Percentiles rank a stretch among this genome's conserved stretches.
Evolutionary conservation across 1,140 invertebrate species (phyloP).

Genomic region (Megalonaias nervosa): DNA sequence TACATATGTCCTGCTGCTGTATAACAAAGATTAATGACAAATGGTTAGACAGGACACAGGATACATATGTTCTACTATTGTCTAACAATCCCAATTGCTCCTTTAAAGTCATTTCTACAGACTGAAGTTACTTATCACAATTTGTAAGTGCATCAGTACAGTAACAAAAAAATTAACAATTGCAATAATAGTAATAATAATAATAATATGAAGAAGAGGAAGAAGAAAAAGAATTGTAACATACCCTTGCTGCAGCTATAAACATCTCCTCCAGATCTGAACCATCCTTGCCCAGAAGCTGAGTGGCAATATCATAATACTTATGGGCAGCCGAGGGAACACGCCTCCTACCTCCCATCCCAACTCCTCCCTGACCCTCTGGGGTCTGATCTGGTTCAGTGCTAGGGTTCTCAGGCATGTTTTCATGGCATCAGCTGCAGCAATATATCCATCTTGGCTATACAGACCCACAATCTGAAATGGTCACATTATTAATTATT

Average conservation of each 20-base stretch:
- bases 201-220: neutral
- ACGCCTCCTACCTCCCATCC: conserved; percentile 6
- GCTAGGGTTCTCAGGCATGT: conserved; percentile 37
- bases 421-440: neutral
- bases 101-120: neutral
- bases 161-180: neutral
- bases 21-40: too few relatives aligned
- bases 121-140: too few relatives aligned
- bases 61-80: neutral
- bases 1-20: too few relatives aligned
- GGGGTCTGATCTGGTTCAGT: conserved; percentile 22
- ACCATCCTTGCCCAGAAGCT: conserved; percentile 54
- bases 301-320: conserved; percentile 67
- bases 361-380: conserved; percentile 15
- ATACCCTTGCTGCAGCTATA: conserved; percentile 61
- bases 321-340: conserved; percentile 34
- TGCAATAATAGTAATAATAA: neutral
- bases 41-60: too few relatives aligned
- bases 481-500: too few relatives aligned
- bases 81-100: neutral
- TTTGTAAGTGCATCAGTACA: too few relatives aligned
- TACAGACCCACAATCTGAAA: too few relatives aligned
- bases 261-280: conserved; percentile 58
- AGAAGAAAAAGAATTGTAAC: conserved; percentile 12
- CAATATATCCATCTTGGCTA: too few relatives aligned